Conservation (phyloP, 2,888 invertebrate genomes). For the Caenorhabditis sp. region DNA sequence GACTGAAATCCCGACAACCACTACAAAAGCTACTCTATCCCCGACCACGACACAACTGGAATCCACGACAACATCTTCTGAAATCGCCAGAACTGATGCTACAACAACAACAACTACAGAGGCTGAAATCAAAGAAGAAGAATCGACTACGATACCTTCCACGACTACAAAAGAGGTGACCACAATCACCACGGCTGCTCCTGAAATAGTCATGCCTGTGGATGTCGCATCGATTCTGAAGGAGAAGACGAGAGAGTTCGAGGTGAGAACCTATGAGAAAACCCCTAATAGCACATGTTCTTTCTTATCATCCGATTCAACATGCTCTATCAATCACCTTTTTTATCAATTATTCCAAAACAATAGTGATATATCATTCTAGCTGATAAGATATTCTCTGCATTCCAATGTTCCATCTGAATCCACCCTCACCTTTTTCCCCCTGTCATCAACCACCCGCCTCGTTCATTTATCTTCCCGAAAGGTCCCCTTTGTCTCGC, state of each 20-base stretch:
- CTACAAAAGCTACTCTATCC: slow-evolving; percentile 7
- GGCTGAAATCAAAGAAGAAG: neutral
- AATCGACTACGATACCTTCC: neutral
- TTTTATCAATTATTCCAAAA: neutral
- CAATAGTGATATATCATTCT: slow-evolving; percentile 25
- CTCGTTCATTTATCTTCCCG: slow-evolving; percentile 19
- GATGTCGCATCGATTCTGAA: slow-evolving; percentile 59
- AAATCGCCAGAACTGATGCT: neutral
- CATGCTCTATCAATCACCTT: slow-evolving; percentile 21
- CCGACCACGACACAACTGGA: slow-evolving; percentile 26
- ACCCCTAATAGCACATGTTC: neutral
- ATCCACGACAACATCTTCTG: slow-evolving; percentile 3
- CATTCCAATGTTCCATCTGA: neutral
- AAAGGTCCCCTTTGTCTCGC: slow-evolving; percentile 14
- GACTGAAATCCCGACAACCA: slow-evolving; percentile 11
- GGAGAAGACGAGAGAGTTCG: slow-evolving; percentile 50
- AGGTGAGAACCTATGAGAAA: slow-evolving; percentile 25
- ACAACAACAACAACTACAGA: neutral
- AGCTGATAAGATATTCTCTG: slow-evolving; percentile 21
- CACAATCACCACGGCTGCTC: slow-evolving; percentile 2
- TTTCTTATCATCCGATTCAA: slow-evolving; percentile 10
- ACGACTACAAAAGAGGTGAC: slow-evolving; percentile 12
- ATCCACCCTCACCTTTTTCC: slow-evolving; percentile 7
- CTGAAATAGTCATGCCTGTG: slow-evolving; percentile 57
- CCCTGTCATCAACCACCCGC: neutral